Conservation (phyloP, 2,888 invertebrate species). For the Nymphalis c-album region DNA sequence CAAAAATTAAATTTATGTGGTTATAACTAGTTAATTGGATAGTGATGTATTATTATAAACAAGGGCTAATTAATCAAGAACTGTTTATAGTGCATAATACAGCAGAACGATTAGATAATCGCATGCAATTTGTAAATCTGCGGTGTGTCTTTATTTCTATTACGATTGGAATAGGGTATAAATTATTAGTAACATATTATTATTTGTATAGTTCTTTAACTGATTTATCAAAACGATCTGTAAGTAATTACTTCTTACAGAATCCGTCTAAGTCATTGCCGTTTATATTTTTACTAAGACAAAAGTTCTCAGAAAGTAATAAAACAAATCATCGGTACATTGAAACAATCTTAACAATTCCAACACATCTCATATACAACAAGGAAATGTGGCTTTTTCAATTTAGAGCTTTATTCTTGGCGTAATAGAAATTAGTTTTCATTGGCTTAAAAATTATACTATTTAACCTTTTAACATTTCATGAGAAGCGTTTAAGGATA, state of each 20-base stretch:
- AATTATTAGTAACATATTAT: too few relatives aligned
- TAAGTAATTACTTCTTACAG: background rate
- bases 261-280: background rate
- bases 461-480: conserved; percentile 21
- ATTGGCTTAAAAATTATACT: background rate
- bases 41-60: too few relatives aligned
- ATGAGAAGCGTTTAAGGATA: conserved; percentile 35
- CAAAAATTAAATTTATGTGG: too few relatives aligned
- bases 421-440: conserved; percentile 2
- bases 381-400: background rate
- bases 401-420: conserved; percentile 5
- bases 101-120: too few relatives aligned
- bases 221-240: too few relatives aligned
- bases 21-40: background rate
- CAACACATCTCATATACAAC: background rate
- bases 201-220: too few relatives aligned
- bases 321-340: conserved; percentile 11
- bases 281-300: conserved; percentile 8
- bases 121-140: too few relatives aligned
- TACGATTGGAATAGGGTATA: too few relatives aligned
- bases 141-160: too few relatives aligned
- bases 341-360: conserved; percentile 14
- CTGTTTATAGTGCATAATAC: too few relatives aligned
- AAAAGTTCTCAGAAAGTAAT: conserved; percentile 12
- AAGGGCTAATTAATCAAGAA: too few relatives aligned